Conservation (phyloP, 2,113 vertebrate species). For the Miniopterus natalensis region DNA sequence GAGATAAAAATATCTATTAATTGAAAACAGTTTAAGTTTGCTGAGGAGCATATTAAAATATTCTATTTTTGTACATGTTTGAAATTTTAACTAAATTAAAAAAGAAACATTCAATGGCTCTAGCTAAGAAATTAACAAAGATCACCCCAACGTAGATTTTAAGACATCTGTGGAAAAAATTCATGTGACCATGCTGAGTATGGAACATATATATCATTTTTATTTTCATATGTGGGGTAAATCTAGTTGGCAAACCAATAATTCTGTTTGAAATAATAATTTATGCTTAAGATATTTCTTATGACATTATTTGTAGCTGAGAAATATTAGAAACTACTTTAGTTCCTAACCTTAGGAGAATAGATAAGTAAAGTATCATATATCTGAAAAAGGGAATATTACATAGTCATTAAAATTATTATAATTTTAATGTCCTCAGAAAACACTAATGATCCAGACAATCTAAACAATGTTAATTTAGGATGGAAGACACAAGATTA, state of each 20-base stretch:
- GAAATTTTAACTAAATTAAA: conserved; percentile 19
- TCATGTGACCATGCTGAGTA: not conserved
- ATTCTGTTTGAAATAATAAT: not conserved
- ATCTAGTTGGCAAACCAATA: not conserved
- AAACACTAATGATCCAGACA: not conserved
- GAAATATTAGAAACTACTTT: conserved; percentile 36
- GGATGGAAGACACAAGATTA: not conserved
- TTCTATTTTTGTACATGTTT: not conserved
- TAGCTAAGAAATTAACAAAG: not conserved
- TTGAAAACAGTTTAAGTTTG: not conserved
- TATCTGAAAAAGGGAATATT: not conserved
- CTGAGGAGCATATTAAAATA: not conserved
- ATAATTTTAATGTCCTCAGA: not conserved
- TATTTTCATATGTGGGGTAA: not conserved
- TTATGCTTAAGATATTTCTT: not conserved
- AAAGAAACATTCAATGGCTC: not conserved
- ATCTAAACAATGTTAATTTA: not conserved
- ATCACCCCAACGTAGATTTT: not conserved
- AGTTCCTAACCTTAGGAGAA: not conserved
- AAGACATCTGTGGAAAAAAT: not conserved
- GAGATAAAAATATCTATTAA: not conserved
- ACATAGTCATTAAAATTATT: conserved; percentile 8
- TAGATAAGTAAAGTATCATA: not conserved
- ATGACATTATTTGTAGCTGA: not conserved
- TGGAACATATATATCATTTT: not conserved